Conservation (phyloP, 2,113 vertebrate genomes). For the Holacanthus passer region DNA sequence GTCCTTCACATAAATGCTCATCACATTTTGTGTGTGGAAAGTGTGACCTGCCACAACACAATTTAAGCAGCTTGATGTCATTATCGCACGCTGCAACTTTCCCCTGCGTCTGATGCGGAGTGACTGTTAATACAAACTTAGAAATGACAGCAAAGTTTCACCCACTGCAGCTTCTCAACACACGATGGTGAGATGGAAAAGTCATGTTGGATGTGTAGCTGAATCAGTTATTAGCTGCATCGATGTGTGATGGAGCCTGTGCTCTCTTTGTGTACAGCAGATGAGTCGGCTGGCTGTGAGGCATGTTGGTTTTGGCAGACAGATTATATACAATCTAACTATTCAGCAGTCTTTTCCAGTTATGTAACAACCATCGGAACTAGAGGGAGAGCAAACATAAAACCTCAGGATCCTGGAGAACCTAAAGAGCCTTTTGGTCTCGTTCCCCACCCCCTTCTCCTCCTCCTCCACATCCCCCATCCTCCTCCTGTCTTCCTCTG, state of each 20-base stretch:
- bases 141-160: slow-evolving; percentile 26
- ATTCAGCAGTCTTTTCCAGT: slow-evolving; percentile 67
- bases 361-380: slow-evolving; percentile 68
- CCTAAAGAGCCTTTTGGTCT: slow-evolving; percentile 76
- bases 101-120: background rate
- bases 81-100: slow-evolving; percentile 22
- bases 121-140: slow-evolving; percentile 15
- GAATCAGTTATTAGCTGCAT: slow-evolving; percentile 39
- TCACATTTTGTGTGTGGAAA: slow-evolving; percentile 35
- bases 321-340: slow-evolving; percentile 52
- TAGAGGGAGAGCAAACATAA: slow-evolving; percentile 55
- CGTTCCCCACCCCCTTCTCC: slow-evolving; percentile 39
- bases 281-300: slow-evolving; percentile 49
- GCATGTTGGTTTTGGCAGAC: slow-evolving; percentile 66
- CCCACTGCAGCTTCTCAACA: background rate
- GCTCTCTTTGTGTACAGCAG: slow-evolving; percentile 54
- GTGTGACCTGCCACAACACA: slow-evolving; percentile 34
- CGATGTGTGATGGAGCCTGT: slow-evolving; percentile 1
- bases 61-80: slow-evolving; percentile 29
- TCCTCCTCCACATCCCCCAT: slow-evolving; percentile 26
- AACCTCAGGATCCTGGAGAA: slow-evolving; percentile 78
- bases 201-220: slow-evolving; percentile 22
- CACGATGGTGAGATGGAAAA: slow-evolving; percentile 69
- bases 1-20: slow-evolving; percentile 14
- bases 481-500: slow-evolving; percentile 35